phyloP scores from a whole-genome alignment of 2,888 invertebrate genomes.

The Pomacea canaliculata region DNA sequence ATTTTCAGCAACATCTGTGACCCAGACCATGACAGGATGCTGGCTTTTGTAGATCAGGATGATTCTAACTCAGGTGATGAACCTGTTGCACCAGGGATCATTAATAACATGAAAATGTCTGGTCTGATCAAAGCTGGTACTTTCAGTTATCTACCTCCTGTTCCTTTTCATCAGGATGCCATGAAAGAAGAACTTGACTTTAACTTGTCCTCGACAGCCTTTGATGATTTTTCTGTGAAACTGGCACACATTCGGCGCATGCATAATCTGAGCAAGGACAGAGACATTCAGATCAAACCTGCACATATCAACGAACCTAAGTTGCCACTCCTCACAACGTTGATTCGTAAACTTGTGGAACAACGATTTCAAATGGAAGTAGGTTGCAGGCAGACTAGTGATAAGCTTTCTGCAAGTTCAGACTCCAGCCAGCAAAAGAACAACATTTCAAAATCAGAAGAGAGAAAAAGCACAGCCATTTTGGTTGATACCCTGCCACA shows the following conservation, averaged over 20 bases:
- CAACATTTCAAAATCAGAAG: not conserved
- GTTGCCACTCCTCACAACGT: constrained; percentile 65
- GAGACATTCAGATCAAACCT: constrained; percentile 47
- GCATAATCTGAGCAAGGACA: constrained; percentile 58
- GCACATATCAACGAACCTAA: constrained; percentile 54
- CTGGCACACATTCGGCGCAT: constrained; percentile 62
- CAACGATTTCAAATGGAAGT: constrained; percentile 66
- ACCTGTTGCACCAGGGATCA: not conserved
- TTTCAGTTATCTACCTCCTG: constrained; percentile 33
- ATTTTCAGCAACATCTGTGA: constrained; percentile 72
- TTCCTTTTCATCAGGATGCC: constrained; percentile 30
- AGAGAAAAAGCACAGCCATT: constrained; percentile 24
- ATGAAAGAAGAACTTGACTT: constrained; percentile 29
- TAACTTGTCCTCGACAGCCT: constrained; percentile 17
- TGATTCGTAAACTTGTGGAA: constrained; percentile 67
- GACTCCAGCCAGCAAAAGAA: not conserved
- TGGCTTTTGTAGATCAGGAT: constrained; percentile 25
- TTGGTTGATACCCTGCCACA: constrained; percentile 26
- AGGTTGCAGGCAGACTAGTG: constrained; percentile 26
- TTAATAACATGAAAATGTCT: constrained; percentile 37
- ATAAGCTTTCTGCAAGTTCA: not conserved
- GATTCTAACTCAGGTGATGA: constrained; percentile 34
- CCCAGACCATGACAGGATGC: constrained; percentile 48
- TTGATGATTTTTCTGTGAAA: constrained; percentile 34
- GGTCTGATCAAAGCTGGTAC: constrained; percentile 37